Percentiles rank a stretch among this genome's conserved stretches.
These are phyloP conservation scores for Harpalus rubripes DNA, from an alignment of 2,888 invertebrate species.

Conservation along the genomic window DNA sequence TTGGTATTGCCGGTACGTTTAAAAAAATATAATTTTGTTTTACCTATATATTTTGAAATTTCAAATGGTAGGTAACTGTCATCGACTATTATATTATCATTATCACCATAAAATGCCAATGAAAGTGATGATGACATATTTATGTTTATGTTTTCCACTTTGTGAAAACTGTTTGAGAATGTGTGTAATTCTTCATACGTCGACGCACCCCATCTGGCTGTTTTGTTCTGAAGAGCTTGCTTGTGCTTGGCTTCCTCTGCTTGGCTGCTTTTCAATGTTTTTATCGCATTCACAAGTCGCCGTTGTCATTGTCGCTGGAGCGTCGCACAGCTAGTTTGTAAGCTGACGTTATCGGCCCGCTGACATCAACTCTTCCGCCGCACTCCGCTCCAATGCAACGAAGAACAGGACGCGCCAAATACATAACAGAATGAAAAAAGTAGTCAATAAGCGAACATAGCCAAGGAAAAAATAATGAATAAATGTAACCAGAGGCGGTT, in stretches of 20 bases:
- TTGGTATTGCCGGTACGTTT: too few species aligned
- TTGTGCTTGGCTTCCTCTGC: constrained; percentile 17
- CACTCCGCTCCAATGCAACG: background rate
- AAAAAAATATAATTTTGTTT: too few species aligned
- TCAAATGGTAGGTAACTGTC: too few species aligned
- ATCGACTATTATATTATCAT: too few species aligned
- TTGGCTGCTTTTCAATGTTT: constrained; percentile 41
- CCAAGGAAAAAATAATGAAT: too few species aligned
- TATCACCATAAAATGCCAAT: too few species aligned
- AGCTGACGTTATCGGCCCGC: constrained; percentile 32
- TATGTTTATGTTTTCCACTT: too few species aligned
- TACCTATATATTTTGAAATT: too few species aligned
- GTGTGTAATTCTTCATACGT: background rate
- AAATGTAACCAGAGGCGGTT: too few species aligned
- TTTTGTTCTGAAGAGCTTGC: constrained; percentile 23
- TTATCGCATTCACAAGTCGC: constrained; percentile 49
- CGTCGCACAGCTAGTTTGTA: constrained; percentile 21
- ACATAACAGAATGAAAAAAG: background rate
- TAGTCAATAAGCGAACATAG: background rate
- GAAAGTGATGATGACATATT: too few species aligned
- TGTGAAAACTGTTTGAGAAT: background rate
- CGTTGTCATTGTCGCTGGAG: background rate
- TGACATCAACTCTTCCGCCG: constrained; percentile 14
- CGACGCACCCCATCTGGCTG: constrained; percentile 2
- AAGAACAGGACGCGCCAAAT: background rate